Conservation (phyloP, 2,888 invertebrate genomes). For the Pyrrhia umbra region DNA sequence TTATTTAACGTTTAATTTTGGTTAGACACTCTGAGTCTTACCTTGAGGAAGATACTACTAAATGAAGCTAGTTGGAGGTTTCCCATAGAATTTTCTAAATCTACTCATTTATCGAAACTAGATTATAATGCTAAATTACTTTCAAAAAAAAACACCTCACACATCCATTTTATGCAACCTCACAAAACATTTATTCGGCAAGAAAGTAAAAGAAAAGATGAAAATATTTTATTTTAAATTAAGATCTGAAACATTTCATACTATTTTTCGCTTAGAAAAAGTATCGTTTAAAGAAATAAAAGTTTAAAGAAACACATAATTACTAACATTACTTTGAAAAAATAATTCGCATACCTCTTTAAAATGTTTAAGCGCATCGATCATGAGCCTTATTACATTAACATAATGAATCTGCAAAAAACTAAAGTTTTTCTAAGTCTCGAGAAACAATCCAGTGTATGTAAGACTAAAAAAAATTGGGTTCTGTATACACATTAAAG, state of each 20-base stretch:
- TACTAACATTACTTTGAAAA: conserved; percentile 11
- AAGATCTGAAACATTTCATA: not conserved
- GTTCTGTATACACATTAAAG: conserved; percentile 5
- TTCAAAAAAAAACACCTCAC: too few species aligned
- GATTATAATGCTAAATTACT: too few species aligned
- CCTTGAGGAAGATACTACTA: not conserved
- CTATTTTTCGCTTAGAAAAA: not conserved
- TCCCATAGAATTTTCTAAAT: not conserved
- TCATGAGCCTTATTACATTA: conserved; percentile 43
- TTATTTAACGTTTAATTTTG: conserved; percentile 35
- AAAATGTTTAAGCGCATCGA: conserved; percentile 33
- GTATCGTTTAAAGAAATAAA: conserved; percentile 3
- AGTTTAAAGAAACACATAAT: conserved; percentile 17
- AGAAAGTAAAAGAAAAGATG: not conserved
- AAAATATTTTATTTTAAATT: not conserved
- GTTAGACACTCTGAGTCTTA: not conserved
- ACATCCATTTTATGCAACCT: too few species aligned
- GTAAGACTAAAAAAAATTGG: not conserved
- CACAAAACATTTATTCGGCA: too few species aligned
- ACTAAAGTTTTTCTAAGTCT: conserved; percentile 11
- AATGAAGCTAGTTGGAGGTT: not conserved
- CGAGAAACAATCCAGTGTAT: not conserved
- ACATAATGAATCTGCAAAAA: conserved; percentile 53
- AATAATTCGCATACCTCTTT: conserved; percentile 21
- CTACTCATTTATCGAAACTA: too few species aligned